phyloP scores from a whole-genome alignment of 2,888 invertebrate species.

The Mythimna ferrago region DNA sequence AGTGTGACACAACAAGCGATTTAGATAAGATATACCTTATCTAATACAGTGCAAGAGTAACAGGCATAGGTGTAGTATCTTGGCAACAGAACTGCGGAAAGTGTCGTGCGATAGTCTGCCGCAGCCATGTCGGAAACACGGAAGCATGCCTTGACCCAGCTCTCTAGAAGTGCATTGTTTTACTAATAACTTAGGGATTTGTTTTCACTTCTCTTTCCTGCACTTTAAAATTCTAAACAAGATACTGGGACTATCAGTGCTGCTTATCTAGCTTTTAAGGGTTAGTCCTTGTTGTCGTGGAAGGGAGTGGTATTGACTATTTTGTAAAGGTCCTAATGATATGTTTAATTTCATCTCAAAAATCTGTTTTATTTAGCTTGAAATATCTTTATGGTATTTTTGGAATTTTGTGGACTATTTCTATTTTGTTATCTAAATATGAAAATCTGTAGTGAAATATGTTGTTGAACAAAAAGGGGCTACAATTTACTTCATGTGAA shows the following conservation, averaged over 20 bases:
- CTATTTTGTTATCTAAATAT: no score
- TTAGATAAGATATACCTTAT: background rate
- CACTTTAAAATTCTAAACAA: background rate
- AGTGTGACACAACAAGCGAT: background rate
- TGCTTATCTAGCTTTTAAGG: background rate
- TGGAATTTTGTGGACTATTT: no score
- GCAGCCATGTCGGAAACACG: slow-evolving; percentile 16
- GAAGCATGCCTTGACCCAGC: slow-evolving; percentile 31
- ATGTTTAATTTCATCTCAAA: no score
- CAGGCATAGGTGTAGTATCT: background rate
- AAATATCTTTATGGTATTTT: no score
- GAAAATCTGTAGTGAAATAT: no score
- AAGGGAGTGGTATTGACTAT: background rate
- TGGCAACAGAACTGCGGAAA: slow-evolving; percentile 22
- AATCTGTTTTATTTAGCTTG: no score
- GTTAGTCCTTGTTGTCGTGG: background rate
- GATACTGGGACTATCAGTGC: background rate
- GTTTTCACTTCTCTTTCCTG: background rate
- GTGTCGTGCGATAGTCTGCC: slow-evolving; percentile 22
- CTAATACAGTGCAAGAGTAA: background rate
- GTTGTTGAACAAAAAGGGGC: no score
- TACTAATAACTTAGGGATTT: slow-evolving; percentile 12
- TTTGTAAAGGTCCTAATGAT: background rate
- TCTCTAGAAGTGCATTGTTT: slow-evolving; percentile 21
- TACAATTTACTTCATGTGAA: background rate